These are phyloP conservation scores for Schrankia costaestrigalis DNA, from an alignment of 2,888 invertebrate genomes.

Conservation along the genomic window DNA sequence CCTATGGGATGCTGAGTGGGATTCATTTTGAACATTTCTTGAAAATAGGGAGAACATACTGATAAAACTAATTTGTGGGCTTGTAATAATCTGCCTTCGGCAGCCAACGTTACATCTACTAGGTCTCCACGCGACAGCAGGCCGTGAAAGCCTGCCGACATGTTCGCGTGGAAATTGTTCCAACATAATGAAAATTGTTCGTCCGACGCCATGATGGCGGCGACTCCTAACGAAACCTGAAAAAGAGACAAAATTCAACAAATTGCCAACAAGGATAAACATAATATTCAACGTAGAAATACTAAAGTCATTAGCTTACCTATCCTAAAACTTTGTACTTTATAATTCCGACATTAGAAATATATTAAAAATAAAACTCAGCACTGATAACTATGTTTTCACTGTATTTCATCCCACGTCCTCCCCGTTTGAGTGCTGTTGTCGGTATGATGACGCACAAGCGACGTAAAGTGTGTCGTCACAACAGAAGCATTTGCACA, in stretches of 20 bases:
- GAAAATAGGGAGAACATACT: constrained; percentile 87
- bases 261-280: not conserved
- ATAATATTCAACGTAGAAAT: not conserved
- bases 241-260: constrained; percentile 20
- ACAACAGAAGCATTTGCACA: constrained; percentile 42
- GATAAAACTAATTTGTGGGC: constrained; percentile 87
- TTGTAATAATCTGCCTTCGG: constrained; percentile 85
- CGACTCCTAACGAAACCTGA: constrained; percentile 60
- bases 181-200: constrained; percentile 87
- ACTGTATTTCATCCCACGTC: constrained; percentile 70
- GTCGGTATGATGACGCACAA: constrained; percentile 74
- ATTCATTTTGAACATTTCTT: constrained; percentile 87
- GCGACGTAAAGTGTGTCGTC: constrained; percentile 65
- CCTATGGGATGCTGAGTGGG: constrained; percentile 85
- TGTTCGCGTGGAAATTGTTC: constrained; percentile 88
- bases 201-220: constrained; percentile 86
- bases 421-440: constrained; percentile 69
- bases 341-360: constrained; percentile 72
- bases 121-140: constrained; percentile 85
- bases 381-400: constrained; percentile 50
- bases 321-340: constrained; percentile 77
- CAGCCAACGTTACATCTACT: constrained; percentile 86
- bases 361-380: constrained; percentile 54
- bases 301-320: constrained; percentile 36
- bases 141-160: constrained; percentile 86